These are phyloP conservation scores for Drosophila pandora DNA, from an alignment of 1,140 invertebrate genomes.

Conservation along the genomic window DNA sequence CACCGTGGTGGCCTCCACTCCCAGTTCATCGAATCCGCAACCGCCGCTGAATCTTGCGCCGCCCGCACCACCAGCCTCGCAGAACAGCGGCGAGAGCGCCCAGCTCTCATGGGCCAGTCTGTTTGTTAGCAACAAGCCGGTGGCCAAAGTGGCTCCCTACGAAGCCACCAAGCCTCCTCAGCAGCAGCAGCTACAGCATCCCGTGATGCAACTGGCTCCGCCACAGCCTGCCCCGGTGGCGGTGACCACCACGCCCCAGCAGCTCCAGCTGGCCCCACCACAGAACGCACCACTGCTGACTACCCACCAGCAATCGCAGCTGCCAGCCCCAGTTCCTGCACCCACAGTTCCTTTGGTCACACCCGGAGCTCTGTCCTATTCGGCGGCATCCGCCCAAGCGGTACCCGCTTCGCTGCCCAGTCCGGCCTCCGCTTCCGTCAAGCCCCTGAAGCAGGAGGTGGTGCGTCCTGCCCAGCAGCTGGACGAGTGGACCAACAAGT, in stretches of 20 bases:
- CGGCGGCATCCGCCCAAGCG: constrained; percentile 79
- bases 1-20: constrained; percentile 12
- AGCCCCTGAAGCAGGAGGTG: constrained; percentile 47
- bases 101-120: constrained; percentile 69
- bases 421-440: constrained; percentile 44
- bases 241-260: not conserved
- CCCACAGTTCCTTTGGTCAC: constrained; percentile 68
- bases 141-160: constrained; percentile 86
- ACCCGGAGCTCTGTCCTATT: constrained; percentile 80
- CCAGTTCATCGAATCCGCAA: constrained; percentile 25
- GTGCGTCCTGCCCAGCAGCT: constrained; percentile 53
- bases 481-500: constrained; percentile 78
- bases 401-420: constrained; percentile 41
- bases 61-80: constrained; percentile 62
- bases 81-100: constrained; percentile 58
- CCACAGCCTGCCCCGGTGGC: constrained; percentile 30
- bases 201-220: constrained; percentile 32
- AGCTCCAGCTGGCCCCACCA: constrained; percentile 22
- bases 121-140: constrained; percentile 84
- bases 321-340: constrained; percentile 63
- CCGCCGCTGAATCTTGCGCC: constrained; percentile 65
- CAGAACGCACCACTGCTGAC: constrained; percentile 25
- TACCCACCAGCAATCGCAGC: constrained; percentile 64
- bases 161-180: constrained; percentile 81
- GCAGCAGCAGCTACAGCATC: constrained; percentile 12